Base-by-base conservation (phyloP, 2,888 invertebrate genomes). In the Mesopsocus fuscifrons region DNA sequence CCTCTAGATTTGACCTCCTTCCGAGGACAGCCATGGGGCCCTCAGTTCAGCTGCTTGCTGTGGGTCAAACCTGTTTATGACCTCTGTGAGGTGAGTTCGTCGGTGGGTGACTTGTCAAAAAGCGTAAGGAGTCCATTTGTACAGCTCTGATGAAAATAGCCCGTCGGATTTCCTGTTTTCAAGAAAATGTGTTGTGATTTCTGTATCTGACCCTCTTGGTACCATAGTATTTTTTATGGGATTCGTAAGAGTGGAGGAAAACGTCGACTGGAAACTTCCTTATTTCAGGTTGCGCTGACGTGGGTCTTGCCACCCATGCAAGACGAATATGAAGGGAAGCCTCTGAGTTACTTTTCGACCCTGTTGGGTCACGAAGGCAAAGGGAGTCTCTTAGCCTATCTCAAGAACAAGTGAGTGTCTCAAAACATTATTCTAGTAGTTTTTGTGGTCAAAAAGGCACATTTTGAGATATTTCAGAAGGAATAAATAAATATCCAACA, bases 361-460 rank as follows among this genome's bases (percentile, higher is more conserved):
- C 59, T 91, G n/a, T 60, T 91, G 3, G 85, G 83, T 0, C 80
- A 89, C 58, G 88, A 92, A 59, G 89, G 89, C 1, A 72, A 74
- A 53, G 85, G 84, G 44, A 84, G 84, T 50, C 61, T 88, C n/a
- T 69, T 82, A 2, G 76, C 80, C 0, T 82, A 77, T 55, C 62
- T 88, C 17, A 69, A 77, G 45, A 74, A 75, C 53, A 79, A 74
- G 74, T 75, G n/a, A n/a, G n/a, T n/a, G n/a, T n/a, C n/a, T n/a
- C n/a, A n/a, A n/a, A n/a, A n/a, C n/a, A n/a, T n/a, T n/a, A n/a
- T n/a, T n/a, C n/a, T n/a, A n/a, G n/a, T n/a, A n/a, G n/a, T n/a
- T n/a, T n/a, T n/a, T n/a, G n/a, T n/a, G n/a, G n/a, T n/a, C n/a
- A n/a, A n/a, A n/a, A n/a, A n/a, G n/a, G n/a, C n/a, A n/a, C n/a